Conservation (phyloP, 2,113 vertebrate species). For the Sinosuthora webbiana region DNA sequence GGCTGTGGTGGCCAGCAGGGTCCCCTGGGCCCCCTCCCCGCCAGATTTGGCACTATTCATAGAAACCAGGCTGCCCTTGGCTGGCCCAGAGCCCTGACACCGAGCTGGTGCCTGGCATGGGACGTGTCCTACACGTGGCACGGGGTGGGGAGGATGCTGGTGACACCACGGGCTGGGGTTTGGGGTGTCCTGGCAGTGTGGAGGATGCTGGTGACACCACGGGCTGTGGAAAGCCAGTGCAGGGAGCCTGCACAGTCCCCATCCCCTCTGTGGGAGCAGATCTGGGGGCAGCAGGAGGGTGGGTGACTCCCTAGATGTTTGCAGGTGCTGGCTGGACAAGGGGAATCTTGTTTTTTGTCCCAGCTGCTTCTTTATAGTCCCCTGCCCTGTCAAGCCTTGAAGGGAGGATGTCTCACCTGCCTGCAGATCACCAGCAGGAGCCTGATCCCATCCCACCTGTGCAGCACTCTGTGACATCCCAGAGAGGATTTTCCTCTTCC, state of each 20-base stretch:
- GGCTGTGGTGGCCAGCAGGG: background rate
- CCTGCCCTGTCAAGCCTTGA: background rate
- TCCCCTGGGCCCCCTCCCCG: rapidly evolving
- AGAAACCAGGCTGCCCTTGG: background rate
- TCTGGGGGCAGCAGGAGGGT: background rate
- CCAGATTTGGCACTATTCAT: background rate
- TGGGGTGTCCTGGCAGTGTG: background rate
- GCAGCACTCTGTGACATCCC: background rate
- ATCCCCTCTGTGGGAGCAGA: background rate
- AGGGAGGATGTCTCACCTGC: background rate
- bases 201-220: background rate
- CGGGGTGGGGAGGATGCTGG: background rate
- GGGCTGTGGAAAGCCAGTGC: background rate
- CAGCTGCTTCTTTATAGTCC: background rate
- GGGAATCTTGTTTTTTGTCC: background rate
- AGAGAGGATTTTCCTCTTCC: background rate
- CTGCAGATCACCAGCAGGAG: background rate
- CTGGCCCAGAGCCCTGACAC: background rate
- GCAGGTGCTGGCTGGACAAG: background rate
- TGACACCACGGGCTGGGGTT: background rate
- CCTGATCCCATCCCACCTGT: background rate
- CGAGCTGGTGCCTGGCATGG: background rate
- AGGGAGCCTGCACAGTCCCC: background rate
- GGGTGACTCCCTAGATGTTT: background rate
- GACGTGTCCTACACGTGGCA: rapidly evolving